Conservation (phyloP, 2,888 invertebrate genomes). For the Limnephilus lunatus region DNA sequence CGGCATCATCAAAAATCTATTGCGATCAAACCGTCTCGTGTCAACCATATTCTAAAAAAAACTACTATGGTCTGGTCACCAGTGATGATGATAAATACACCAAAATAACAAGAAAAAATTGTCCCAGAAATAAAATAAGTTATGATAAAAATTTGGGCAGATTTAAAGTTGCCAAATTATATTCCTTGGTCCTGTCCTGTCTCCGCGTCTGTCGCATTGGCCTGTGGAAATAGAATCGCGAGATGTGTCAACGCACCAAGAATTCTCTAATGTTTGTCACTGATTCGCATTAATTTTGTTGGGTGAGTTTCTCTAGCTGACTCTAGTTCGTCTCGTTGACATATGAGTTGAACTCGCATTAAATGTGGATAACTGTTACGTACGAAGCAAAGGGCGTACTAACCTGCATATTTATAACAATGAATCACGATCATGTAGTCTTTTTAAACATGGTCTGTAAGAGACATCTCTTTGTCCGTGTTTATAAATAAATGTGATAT, state of each 20-base stretch:
- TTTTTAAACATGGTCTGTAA: too few relatives aligned
- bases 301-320: not conserved
- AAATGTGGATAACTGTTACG: not conserved
- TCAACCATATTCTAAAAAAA: too few relatives aligned
- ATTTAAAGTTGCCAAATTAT: not conserved
- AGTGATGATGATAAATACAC: too few relatives aligned
- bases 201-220: constrained; percentile 45
- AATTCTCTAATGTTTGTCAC: constrained; percentile 45
- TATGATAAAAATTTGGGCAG: not conserved
- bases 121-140: too few relatives aligned
- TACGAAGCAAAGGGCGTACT: not conserved
- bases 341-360: not conserved
- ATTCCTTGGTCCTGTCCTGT: not conserved
- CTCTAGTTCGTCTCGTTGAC: too few relatives aligned
- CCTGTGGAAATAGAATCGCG: constrained; percentile 53
- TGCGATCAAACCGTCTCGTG: not conserved
- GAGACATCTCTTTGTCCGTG: not conserved
- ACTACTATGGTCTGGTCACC: too few relatives aligned
- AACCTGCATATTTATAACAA: not conserved
- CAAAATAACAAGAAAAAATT: too few relatives aligned
- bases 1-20: too few relatives aligned
- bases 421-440: not conserved
- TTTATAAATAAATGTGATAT: not conserved
- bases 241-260: constrained; percentile 61
- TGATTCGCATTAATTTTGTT: constrained; percentile 34